Percentiles rank a stretch among this genome's conserved stretches.
These are phyloP conservation scores for Platycercus adscitus DNA, from an alignment of 2,113 vertebrate genomes.

Conservation along the genomic window DNA sequence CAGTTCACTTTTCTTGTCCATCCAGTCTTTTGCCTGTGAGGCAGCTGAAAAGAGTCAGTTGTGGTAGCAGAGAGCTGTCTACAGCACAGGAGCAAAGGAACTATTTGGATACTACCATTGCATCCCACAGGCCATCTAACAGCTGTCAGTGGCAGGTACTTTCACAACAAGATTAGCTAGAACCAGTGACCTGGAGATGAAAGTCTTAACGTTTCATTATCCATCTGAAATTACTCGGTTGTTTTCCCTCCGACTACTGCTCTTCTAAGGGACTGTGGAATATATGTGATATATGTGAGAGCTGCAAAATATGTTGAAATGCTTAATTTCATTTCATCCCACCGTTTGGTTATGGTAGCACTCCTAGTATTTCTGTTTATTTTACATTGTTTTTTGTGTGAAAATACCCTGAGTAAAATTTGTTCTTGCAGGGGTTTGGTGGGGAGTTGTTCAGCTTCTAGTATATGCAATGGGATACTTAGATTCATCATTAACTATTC, in stretches of 20 bases:
- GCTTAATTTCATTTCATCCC: not conserved
- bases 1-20: not conserved
- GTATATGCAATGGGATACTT: not conserved
- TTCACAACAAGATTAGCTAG: not conserved
- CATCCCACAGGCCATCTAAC: not conserved
- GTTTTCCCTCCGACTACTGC: not conserved
- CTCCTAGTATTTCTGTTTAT: not conserved
- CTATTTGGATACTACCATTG: not conserved
- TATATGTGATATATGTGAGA: not conserved
- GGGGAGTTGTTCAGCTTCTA: not conserved
- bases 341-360: not conserved
- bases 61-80: not conserved
- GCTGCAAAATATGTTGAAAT: not conserved
- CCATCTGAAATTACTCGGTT: not conserved
- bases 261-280: not conserved
- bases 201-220: not conserved
- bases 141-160: not conserved
- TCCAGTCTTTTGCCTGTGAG: not conserved
- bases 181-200: conserved; percentile 14
- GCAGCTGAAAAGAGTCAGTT: not conserved
- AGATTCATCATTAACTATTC: not conserved
- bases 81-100: not conserved
- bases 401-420: not conserved
- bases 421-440: not conserved
- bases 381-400: not conserved